Conservation (phyloP, 2,797 vertebrate genomes). For the Argentina silus region DNA sequence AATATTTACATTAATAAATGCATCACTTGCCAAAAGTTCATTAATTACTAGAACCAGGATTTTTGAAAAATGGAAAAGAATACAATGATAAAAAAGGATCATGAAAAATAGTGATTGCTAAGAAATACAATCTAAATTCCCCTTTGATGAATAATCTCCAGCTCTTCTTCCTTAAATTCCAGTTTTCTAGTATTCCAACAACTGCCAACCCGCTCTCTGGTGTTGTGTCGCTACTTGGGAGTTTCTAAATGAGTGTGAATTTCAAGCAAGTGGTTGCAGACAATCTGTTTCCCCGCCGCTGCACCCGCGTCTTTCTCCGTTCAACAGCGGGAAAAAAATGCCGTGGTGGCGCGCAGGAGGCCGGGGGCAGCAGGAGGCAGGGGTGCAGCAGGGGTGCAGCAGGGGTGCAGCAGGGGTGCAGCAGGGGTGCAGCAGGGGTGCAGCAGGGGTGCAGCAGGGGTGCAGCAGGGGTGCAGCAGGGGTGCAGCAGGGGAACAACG, state of each 20-base stretch:
- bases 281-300: conserved; percentile 78
- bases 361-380: conserved; percentile 51
- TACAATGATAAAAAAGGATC: neutral
- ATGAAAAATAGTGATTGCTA: neutral
- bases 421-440: no score
- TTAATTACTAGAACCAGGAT: no score
- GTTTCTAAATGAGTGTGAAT: conserved; percentile 67
- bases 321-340: conserved; percentile 76
- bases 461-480: conserved; percentile 64
- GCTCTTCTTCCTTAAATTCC: neutral
- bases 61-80: neutral
- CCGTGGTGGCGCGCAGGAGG: conserved; percentile 77
- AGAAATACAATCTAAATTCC: neutral
- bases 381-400: no score
- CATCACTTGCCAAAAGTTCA: no score
- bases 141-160: neutral
- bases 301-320: conserved; percentile 78
- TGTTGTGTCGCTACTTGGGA: conserved; percentile 60
- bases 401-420: no score
- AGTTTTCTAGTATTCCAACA: conserved; percentile 46
- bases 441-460: no score
- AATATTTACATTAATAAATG: no score
- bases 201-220: conserved; percentile 50
- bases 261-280: conserved; percentile 64
- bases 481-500: conserved; percentile 46